Evolutionary conservation across 2,797 vertebrate species (phyloP).

Genomic region (Sebastes elongatus): DNA sequence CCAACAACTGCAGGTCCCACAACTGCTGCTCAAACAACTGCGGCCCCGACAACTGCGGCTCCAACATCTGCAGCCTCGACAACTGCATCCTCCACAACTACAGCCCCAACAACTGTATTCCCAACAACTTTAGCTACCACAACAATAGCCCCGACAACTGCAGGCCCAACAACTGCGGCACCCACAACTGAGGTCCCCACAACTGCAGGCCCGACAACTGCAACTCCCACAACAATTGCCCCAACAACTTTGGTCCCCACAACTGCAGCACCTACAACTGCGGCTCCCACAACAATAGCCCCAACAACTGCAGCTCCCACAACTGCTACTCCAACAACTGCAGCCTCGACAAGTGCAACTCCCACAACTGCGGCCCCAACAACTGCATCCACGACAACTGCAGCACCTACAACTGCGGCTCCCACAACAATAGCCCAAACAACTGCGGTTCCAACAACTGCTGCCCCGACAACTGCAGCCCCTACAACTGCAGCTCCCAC

Average conservation of each 20-base stretch:
- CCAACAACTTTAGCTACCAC: neutral
- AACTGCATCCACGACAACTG: too few relatives aligned
- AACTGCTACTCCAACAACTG: too few relatives aligned
- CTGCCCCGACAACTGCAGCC: fast-evolving
- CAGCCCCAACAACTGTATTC: neutral
- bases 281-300: too few relatives aligned
- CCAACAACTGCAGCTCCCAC: too few relatives aligned
- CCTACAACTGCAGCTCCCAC: fast-evolving
- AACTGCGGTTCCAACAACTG: neutral
- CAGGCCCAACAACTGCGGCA: too few relatives aligned
- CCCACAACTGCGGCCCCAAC: too few relatives aligned
- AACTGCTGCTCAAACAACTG: too few relatives aligned
- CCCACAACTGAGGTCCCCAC: too few relatives aligned
- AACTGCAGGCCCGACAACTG: neutral
- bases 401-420: too few relatives aligned
- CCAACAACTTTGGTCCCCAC: neutral
- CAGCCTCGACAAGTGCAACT: too few relatives aligned
- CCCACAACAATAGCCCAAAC: neutral
- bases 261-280: fast-evolving
- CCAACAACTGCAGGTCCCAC: neutral
- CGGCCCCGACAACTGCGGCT: fast-evolving
- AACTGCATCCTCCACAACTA: fast-evolving
- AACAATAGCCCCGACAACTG: fast-evolving
- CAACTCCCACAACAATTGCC: neutral
- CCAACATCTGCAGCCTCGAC: neutral